These are phyloP conservation scores for Dascyllus trimaculatus DNA, from an alignment of 2,113 vertebrate species.

Conservation along the genomic window DNA sequence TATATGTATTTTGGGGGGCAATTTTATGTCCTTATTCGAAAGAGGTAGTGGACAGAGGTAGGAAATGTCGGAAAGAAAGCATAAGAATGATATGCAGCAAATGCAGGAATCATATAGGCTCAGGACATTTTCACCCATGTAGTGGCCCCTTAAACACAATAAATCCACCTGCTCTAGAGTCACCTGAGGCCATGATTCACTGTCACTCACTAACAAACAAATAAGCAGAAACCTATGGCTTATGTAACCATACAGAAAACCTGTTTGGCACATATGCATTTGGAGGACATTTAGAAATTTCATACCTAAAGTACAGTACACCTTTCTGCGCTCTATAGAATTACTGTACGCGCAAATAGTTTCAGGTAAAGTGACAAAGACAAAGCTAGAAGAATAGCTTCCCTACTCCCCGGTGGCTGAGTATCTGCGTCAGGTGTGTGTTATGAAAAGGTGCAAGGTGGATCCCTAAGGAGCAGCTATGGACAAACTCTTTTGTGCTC, in stretches of 20 bases:
- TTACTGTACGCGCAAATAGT: neutral
- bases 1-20: too few relatives aligned
- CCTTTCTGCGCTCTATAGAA: neutral
- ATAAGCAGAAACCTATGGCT: neutral
- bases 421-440: slow-evolving; percentile 26
- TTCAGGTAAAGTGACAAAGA: neutral
- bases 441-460: slow-evolving; percentile 19
- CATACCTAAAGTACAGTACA: neutral
- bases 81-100: too few relatives aligned
- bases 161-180: too few relatives aligned
- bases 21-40: too few relatives aligned
- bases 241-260: slow-evolving; percentile 6
- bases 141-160: too few relatives aligned
- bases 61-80: too few relatives aligned
- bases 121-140: too few relatives aligned
- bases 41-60: too few relatives aligned
- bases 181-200: neutral
- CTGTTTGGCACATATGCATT: neutral
- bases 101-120: too few relatives aligned
- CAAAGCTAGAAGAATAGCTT: neutral
- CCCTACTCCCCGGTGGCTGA: slow-evolving; percentile 8
- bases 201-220: neutral
- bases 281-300: neutral
- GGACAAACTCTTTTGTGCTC: slow-evolving; percentile 30
- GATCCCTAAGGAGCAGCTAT: slow-evolving; percentile 5